phyloP scores from a whole-genome alignment of 2,797 vertebrate genomes.

The Harpagifer antarcticus region DNA sequence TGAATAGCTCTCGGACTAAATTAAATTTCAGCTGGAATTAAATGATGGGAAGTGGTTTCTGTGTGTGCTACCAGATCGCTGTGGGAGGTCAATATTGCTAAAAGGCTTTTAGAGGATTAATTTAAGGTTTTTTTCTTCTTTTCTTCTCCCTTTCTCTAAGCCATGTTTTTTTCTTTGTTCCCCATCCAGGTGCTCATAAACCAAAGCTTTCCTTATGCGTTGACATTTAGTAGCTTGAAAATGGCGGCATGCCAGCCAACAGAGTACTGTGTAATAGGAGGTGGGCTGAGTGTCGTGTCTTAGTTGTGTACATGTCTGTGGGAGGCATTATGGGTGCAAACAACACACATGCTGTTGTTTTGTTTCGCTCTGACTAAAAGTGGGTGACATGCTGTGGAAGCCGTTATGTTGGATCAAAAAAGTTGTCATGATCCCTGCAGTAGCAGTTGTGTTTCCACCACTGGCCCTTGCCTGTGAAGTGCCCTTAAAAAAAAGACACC shows the following conservation, averaged over 20 bases:
- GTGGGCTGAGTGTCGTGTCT: slow-evolving; percentile 51
- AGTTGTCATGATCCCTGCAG: slow-evolving; percentile 26
- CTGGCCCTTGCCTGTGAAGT: slow-evolving; percentile 6
- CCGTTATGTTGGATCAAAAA: slow-evolving; percentile 32
- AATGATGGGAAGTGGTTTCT: slow-evolving; percentile 79
- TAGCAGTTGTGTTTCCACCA: slow-evolving; percentile 24
- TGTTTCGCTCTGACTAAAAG: slow-evolving; percentile 37
- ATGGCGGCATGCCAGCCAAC: slow-evolving; percentile 69
- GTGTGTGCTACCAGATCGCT: slow-evolving; percentile 76
- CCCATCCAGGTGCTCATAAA: slow-evolving; percentile 80
- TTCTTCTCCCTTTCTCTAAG: slow-evolving; percentile 58
- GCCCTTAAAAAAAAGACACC: slow-evolving; percentile 1
- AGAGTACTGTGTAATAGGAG: slow-evolving; percentile 53
- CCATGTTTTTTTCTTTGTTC: slow-evolving; percentile 73
- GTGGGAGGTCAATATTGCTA: slow-evolving; percentile 83
- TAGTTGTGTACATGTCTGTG: slow-evolving; percentile 48
- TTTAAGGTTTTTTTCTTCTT: slow-evolving; percentile 69
- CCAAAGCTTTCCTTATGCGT: slow-evolving; percentile 62
- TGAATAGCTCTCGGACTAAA: slow-evolving; percentile 88
- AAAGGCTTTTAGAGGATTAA: slow-evolving; percentile 91
- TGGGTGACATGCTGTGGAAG: slow-evolving; percentile 43
- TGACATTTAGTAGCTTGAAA: slow-evolving; percentile 75
- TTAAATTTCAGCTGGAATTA: slow-evolving; percentile 86
- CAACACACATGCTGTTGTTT: slow-evolving; percentile 51
- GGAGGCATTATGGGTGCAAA: slow-evolving; percentile 29